These are phyloP conservation scores for Lasioglossum vierecki DNA, from an alignment of 2,888 invertebrate species.

Conservation along the genomic window DNA sequence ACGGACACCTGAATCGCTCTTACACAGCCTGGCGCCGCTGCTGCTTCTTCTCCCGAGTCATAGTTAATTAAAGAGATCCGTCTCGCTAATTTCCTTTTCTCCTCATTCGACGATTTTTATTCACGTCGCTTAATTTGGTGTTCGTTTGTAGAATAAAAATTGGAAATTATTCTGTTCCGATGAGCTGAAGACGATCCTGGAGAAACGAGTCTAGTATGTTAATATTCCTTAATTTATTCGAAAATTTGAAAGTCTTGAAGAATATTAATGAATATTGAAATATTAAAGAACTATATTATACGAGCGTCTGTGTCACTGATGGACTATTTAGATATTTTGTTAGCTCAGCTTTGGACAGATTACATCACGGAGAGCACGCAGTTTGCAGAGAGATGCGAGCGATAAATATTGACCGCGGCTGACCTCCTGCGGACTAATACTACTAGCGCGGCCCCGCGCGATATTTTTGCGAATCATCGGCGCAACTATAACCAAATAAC, in stretches of 20 bases:
- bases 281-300: too few species aligned
- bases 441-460: neutral
- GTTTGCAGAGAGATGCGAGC: neutral
- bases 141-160: too few species aligned
- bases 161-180: too few species aligned
- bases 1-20: neutral
- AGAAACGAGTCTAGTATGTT: too few species aligned
- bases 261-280: too few species aligned
- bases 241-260: too few species aligned
- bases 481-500: neutral
- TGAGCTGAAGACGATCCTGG: too few species aligned
- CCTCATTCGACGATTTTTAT: neutral
- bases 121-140: neutral
- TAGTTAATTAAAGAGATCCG: neutral
- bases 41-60: neutral
- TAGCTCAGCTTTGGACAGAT: neutral
- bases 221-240: too few species aligned
- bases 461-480: neutral
- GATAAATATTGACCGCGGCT: neutral
- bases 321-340: neutral
- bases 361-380: neutral
- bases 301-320: too few species aligned
- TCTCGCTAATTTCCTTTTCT: neutral
- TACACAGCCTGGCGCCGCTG: too few species aligned
- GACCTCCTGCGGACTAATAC: neutral